Evolutionary conservation across 2,113 vertebrate species (phyloP).

Genomic region (Neogobius melanostomus): DNA sequence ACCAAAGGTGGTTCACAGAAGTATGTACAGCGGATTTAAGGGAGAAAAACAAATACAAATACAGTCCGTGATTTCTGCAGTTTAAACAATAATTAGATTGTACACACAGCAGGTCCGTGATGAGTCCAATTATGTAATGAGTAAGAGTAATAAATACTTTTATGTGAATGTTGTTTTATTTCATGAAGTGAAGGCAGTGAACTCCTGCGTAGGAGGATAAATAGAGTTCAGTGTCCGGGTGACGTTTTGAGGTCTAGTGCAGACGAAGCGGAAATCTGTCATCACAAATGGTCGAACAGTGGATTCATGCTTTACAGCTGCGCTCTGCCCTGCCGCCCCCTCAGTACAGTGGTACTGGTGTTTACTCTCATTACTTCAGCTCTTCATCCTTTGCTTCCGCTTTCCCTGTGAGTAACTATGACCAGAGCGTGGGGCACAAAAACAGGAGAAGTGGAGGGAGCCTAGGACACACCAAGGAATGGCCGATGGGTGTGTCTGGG

Average conservation of each 20-base stretch:
- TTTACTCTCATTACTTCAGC: constrained; percentile 54
- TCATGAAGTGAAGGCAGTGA: constrained; percentile 32
- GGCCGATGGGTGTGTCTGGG: constrained; percentile 67
- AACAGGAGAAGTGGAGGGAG: constrained; percentile 32
- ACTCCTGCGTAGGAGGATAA: constrained; percentile 58
- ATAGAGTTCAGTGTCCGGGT: constrained; percentile 60
- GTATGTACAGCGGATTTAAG: not conserved
- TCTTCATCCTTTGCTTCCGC: constrained; percentile 44
- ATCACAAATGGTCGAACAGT: constrained; percentile 42
- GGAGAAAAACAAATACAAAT: not conserved
- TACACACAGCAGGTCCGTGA: not conserved
- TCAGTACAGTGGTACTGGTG: constrained; percentile 56
- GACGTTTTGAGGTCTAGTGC: constrained; percentile 58
- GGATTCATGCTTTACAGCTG: constrained; percentile 44
- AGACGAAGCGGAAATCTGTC: constrained; percentile 63
- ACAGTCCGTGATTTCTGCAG: not conserved
- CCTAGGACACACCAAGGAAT: constrained; percentile 59
- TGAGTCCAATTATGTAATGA: not conserved
- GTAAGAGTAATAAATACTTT: too few species aligned
- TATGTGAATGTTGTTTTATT: not conserved
- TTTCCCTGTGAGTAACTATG: constrained; percentile 70
- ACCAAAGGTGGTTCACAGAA: constrained; percentile 46
- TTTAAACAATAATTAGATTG: not conserved
- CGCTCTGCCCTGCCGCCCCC: constrained; percentile 63
- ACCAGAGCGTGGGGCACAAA: constrained; percentile 55